phyloP scores from a whole-genome alignment of 2,797 vertebrate genomes.

The Takifugu rubripes region DNA sequence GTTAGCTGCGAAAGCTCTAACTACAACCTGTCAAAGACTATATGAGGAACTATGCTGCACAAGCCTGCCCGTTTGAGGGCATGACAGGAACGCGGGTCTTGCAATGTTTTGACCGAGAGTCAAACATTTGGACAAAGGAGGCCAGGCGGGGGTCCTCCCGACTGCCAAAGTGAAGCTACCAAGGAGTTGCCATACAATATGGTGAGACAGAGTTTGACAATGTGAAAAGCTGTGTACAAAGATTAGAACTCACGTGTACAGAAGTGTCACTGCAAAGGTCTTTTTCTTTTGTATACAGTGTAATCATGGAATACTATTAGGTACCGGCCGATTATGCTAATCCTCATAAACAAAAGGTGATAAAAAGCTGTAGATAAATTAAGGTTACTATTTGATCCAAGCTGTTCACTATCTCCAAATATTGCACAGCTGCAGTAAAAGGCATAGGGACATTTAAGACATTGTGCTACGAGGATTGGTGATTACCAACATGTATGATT shows the following conservation, averaged over 20 bases:
- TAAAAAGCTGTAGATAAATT: constrained; percentile 73
- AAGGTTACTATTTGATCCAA: constrained; percentile 73
- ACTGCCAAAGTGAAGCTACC: constrained; percentile 76
- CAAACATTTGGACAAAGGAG: constrained; percentile 50
- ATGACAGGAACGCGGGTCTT: constrained; percentile 44
- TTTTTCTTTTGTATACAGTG: constrained; percentile 72
- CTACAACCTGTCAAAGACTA: constrained; percentile 70
- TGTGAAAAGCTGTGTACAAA: constrained; percentile 74
- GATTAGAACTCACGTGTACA: constrained; percentile 74
- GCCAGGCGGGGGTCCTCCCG: constrained; percentile 39
- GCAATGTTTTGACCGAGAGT: constrained; percentile 46
- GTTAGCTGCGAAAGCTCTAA: constrained; percentile 65
- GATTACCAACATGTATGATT: constrained; percentile 58
- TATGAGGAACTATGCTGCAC: constrained; percentile 72
- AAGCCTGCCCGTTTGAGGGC: constrained; percentile 53
- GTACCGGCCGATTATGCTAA: constrained; percentile 73
- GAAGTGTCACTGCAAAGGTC: constrained; percentile 72
- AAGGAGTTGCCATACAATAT: constrained; percentile 69
- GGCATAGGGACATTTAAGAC: constrained; percentile 66
- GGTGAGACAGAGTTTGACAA: constrained; percentile 60
- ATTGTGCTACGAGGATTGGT: constrained; percentile 70
- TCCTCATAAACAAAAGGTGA: constrained; percentile 74
- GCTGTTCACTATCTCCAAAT: constrained; percentile 72
- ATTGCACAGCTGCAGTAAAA: constrained; percentile 66
- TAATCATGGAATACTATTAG: constrained; percentile 72